A percentile compares a stretch with the other conserved stretches of the same genome.
phyloP scores from a whole-genome alignment of 2,888 invertebrate genomes.

The Diloba caeruleocephala region DNA sequence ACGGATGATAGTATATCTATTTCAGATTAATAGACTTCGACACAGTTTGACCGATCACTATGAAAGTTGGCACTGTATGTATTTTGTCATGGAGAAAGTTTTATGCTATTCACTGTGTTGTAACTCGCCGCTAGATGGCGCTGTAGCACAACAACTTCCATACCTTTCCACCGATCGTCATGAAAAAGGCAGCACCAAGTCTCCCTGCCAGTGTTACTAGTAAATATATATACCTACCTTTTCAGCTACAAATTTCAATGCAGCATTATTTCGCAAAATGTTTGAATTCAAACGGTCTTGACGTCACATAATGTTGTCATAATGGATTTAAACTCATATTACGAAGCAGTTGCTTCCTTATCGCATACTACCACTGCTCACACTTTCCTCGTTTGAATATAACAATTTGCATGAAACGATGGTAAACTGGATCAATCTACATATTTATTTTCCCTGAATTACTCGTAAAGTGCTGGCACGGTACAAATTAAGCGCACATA shows the following conservation, averaged over 20 bases:
- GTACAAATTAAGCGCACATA: neutral
- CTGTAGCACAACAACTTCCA: no score
- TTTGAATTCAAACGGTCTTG: slow-evolving; percentile 8
- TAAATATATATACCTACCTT: no score
- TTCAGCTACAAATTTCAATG: slow-evolving; percentile 10
- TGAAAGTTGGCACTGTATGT: no score
- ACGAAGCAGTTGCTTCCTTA: slow-evolving; percentile 18
- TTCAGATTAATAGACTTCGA: no score
- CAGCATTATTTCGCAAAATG: slow-evolving; percentile 2
- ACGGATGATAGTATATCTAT: no score
- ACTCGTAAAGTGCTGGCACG: slow-evolving; percentile 1
- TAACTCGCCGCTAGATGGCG: no score
- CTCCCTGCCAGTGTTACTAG: no score
- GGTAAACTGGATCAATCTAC: slow-evolving; percentile 38
- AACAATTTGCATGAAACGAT: slow-evolving; percentile 41
- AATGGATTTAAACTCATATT: slow-evolving; percentile 29
- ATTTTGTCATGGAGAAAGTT: no score
- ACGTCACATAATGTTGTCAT: slow-evolving; percentile 5
- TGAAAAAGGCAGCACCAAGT: no score
- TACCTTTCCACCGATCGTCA: no score
- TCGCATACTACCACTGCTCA: slow-evolving; percentile 14
- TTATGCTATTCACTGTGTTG: no score
- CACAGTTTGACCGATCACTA: no score
- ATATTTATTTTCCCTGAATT: slow-evolving; percentile 21
- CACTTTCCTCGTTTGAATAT: slow-evolving; percentile 4